Percentiles rank a stretch among this genome's conserved stretches.
Evolutionary conservation across 2,888 invertebrate species (phyloP).

Genomic region (Scaptomyza parva): DNA sequence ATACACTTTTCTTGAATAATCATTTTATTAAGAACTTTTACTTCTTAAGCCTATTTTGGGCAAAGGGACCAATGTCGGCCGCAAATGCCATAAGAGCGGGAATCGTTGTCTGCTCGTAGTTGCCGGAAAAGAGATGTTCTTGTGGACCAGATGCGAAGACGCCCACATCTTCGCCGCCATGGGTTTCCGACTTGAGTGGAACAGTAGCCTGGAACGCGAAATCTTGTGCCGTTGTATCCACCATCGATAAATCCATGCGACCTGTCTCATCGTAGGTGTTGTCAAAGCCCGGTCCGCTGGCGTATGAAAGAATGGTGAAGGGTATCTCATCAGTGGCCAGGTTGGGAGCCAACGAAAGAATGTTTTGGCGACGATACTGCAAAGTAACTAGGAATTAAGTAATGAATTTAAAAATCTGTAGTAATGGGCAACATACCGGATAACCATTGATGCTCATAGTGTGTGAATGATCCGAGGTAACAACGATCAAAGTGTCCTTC

Average conservation of each 20-base stretch:
- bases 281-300: constrained; percentile 89
- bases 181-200: constrained; percentile 88
- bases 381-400: background rate
- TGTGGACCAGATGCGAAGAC: constrained; percentile 91
- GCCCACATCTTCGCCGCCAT: constrained; percentile 92
- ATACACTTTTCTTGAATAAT: background rate
- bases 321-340: constrained; percentile 87
- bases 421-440: constrained; percentile 85
- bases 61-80: constrained; percentile 88
- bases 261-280: constrained; percentile 65
- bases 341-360: constrained; percentile 85
- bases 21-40: constrained; percentile 31
- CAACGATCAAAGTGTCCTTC: constrained; percentile 91
- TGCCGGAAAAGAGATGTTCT: constrained; percentile 91
- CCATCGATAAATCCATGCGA: constrained; percentile 64
- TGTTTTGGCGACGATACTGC: constrained; percentile 81
- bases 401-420: too few relatives aligned
- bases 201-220: constrained; percentile 87
- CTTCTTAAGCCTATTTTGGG: constrained; percentile 46
- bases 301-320: constrained; percentile 90
- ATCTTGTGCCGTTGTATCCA: constrained; percentile 60
- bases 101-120: constrained; percentile 91
- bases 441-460: constrained; percentile 92
- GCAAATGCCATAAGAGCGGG: constrained; percentile 91
- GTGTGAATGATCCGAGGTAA: constrained; percentile 93